These are phyloP conservation scores for Hipposideros armiger DNA, from an alignment of 2,113 vertebrate species.

Conservation along the genomic window DNA sequence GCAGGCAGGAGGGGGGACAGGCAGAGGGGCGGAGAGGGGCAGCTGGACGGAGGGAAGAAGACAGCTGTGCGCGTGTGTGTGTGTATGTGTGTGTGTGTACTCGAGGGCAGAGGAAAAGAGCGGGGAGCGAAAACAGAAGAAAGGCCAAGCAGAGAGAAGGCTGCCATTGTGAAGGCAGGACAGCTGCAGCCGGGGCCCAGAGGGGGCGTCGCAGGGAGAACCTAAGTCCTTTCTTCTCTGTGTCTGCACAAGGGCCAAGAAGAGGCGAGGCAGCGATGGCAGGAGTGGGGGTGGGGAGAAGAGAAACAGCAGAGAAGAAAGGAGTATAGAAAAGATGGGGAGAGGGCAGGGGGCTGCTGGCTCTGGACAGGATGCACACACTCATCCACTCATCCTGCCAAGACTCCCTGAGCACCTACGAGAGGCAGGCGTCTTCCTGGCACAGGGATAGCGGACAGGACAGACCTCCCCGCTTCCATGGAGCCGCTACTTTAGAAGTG, in stretches of 20 bases:
- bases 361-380: rapidly evolving
- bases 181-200: constrained; percentile 45
- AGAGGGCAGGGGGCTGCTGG: background rate
- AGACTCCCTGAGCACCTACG: background rate
- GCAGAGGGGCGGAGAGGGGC: background rate
- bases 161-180: constrained; percentile 61
- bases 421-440: rapidly evolving
- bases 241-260: background rate
- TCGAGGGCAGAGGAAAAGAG: background rate
- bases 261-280: background rate
- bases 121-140: background rate
- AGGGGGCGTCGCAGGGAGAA: background rate
- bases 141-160: constrained; percentile 69
- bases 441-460: rapidly evolving
- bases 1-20: background rate
- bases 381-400: rapidly evolving
- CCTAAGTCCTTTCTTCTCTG: constrained; percentile 14
- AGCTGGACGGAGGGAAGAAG: constrained; percentile 19
- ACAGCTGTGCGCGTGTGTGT: background rate
- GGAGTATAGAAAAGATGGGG: rapidly evolving
- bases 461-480: background rate
- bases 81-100: background rate
- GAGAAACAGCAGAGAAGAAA: background rate
- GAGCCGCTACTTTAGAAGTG: background rate
- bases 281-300: background rate